Evolutionary conservation across 2,888 invertebrate genomes (phyloP), one percentile per base, ranked within the genome.

Genomic region (Eupeodes latifasciatus): DNA sequence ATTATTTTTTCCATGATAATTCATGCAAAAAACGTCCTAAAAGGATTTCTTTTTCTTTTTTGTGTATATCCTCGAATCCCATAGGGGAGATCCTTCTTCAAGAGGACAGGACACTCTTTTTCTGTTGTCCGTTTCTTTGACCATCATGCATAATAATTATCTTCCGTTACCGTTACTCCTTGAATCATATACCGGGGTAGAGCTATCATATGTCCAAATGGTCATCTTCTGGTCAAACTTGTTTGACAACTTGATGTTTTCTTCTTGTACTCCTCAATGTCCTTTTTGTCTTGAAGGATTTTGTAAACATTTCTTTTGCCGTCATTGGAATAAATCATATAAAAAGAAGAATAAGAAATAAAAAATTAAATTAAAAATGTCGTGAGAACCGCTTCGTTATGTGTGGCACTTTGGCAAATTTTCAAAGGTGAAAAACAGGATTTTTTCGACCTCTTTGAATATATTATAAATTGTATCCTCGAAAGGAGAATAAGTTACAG

Each of bases 331-430:
- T 59, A 14, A 66, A 57, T 1, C 19, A 44, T 51, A 79, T 80
- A 76, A 75, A 79, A 55, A 36, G 55, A 76, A 66, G 71, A 36
- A 69, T 10, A 36, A 44, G 27, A 11, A 11, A 51, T 51, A 62
- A 80, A 40, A 19, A 47, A 16, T 10, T 53, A 64, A 71, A 27
- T 27, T 27, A 27, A 27, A 27, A 81, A 72, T 3, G 47, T 74
- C 88, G 88, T 88, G 88, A 88, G 88, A 88, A 88, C 85, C 66
- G 78, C 85, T 88, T 85, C 88, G 88, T 81, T 85, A 87, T 85
- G 81, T 85, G 81, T 81, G 87, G 76, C 77, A 84, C 87, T 76
- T 84, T 67, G 67, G 80, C 62, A 77, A 85, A 27, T 27, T 84
- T 84, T 81, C 80, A 74, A 84, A 72, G 55, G 77, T 47, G 14